Base-by-base conservation (phyloP, 2,888 invertebrate species). In the Epinotia ramella region DNA sequence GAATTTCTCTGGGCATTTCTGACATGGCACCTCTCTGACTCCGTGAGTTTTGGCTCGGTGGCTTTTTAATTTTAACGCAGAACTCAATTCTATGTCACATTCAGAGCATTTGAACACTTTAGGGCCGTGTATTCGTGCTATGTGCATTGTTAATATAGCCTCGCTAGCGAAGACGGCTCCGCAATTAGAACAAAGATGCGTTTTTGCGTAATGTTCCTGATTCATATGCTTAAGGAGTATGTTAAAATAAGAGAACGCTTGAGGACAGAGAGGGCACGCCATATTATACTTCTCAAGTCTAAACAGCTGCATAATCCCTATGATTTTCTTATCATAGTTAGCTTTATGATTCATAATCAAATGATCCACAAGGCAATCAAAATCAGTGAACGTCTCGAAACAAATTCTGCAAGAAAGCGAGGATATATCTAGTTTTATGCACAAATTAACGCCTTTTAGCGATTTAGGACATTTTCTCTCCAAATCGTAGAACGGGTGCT, bases 361-460 rank as follows among this genome's bases (percentile, higher is more conserved):
- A 78, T 82, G 81, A 60, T 81, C 77, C 1, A 79, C 76, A n/a
- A 80, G 40, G 1, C 56, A 20, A n/a, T 81, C 76, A n/a, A 81
- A 77, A 70, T 78, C 73, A 20, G 78, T 64, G 57, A 80, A 80
- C 2, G 64, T 28, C 57, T 77, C 66, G 4, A 73, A 77, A 46
- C 81, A 82, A n/a, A 81, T 44, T 40, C 77, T 73, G 44, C 82
- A 82, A 7, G 77, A 66, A 2, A 81, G 24, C 4, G 73, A 63
- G 0, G 82, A 79, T 68, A 79, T 65, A 53, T 81, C 81, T 0
- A 81, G 63, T 77, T 82, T 82, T n/a, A 80, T 69, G 62, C 77
- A 73, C 3, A 79, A 62, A n/a, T 78, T 73, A 2, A 73, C 73
- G 11, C 76, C 78, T 75, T 77, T 79, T 0, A 78, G 65, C 3